These are phyloP conservation scores for Zaprionus ornatus DNA, from an alignment of 1,140 invertebrate genomes.

Conservation along the genomic window DNA sequence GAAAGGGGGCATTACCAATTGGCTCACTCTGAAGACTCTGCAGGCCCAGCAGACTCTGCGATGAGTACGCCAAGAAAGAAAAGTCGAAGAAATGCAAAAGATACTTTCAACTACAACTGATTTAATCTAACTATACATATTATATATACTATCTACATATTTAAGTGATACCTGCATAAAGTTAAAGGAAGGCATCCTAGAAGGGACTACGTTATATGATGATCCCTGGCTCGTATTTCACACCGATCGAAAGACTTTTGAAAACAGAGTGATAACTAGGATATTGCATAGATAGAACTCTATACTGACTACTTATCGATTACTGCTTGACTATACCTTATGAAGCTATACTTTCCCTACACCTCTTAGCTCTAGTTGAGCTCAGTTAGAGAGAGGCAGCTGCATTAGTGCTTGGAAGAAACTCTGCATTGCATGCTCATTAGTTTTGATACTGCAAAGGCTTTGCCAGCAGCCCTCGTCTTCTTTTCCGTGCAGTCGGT, in stretches of 20 bases:
- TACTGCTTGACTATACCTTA: background rate
- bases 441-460: background rate
- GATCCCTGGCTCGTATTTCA: no score
- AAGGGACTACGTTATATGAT: no score
- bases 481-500: background rate
- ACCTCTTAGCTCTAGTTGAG: background rate
- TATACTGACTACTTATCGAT: background rate
- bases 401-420: background rate
- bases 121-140: no score
- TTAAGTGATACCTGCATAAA: no score
- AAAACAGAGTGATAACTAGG: no score
- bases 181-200: no score
- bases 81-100: background rate
- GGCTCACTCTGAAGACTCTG: background rate
- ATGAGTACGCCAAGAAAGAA: background rate
- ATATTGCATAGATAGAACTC: no score
- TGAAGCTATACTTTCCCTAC: background rate
- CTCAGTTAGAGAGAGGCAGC: background rate
- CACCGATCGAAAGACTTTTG: no score
- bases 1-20: slow-evolving; percentile 14
- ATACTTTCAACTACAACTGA: background rate
- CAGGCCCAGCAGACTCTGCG: background rate
- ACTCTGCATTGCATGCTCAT: background rate
- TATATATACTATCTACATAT: no score
- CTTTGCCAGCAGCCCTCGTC: background rate